phyloP scores from a whole-genome alignment of 2,888 invertebrate species.

The Diplazon laetatorius region DNA sequence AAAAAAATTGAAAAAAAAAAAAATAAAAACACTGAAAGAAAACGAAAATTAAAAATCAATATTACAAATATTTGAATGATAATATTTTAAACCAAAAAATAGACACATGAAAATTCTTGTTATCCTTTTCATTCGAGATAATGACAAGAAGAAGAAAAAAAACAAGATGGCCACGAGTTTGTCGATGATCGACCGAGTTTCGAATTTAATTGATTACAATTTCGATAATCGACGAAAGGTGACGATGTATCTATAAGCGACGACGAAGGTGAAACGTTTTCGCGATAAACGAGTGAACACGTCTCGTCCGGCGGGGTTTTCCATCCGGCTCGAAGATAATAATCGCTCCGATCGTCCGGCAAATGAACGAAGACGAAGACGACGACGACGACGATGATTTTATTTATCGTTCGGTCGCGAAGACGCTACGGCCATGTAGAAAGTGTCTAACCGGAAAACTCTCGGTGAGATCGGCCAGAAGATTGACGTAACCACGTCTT shows the following conservation, averaged over 20 bases:
- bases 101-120: too few species aligned
- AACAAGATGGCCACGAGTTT: constrained; percentile 7
- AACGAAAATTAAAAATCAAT: too few species aligned
- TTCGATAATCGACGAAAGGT: constrained; percentile 29
- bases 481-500: constrained; percentile 57
- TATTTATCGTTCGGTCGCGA: constrained; percentile 38
- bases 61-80: too few species aligned
- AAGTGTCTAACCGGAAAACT: constrained; percentile 57
- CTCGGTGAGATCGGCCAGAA: constrained; percentile 33
- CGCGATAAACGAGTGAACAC: not conserved
- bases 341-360: too few species aligned
- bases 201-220: constrained; percentile 27
- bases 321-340: too few species aligned
- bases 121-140: not conserved
- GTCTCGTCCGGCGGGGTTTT: constrained; percentile 1
- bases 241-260: constrained; percentile 19
- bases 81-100: too few species aligned
- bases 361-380: too few species aligned
- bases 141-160: not conserved
- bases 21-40: too few species aligned
- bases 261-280: not conserved
- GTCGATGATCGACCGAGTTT: constrained; percentile 22
- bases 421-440: constrained; percentile 57
- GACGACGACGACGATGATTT: constrained; percentile 46
- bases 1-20: not conserved